Evolutionary conservation across 2,888 invertebrate genomes (phyloP), one percentile per base, ranked within the genome.

Genomic region (Halocaridina rubra): DNA sequence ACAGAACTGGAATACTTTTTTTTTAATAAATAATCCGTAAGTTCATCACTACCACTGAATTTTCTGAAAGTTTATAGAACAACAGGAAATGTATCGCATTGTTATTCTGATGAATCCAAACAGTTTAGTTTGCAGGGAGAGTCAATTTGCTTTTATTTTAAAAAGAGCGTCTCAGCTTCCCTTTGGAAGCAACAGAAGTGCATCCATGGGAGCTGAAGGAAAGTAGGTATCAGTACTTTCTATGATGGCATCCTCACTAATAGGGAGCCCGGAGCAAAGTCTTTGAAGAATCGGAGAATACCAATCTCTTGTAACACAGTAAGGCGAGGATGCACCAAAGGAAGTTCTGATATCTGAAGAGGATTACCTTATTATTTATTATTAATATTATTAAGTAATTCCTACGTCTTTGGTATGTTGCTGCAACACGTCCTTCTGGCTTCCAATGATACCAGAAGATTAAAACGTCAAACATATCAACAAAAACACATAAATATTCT

Each of bases 391-490:
- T 27, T 57, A 53, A 74, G 59, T 82, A 82, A 61, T 77, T 78
- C 72, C 82, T 82, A 82, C 82, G 76, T 82, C 82, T 82, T 82
- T 82, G 82, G 82, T 82, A 82, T 82, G 77, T 82, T 82, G 82
- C 82, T 82, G 82, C 82, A 53, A 82, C 72, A 72, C 82, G 77
- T 71, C 77, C 33, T 67, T 82, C 77, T 72, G 82, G 82, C 29
- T 27, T 33, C 64, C 19, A 29, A 78, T 61, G 71, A 27, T 72
- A 61, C 82, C 82, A 46, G 57, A 77, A 82, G 53, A 53, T 71
- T 27, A 32, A 29, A 82, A 82, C 82, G 82, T 82, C 61, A 82
- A 82, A 82, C 82, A 71, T 78, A 82, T 71, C 71, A 82, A 82
- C 82, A 82, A 82, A 53, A 82, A 82, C 69, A 82, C 82, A 76